Conservation (phyloP, 1,140 invertebrate genomes). For the Micrasema minimum region DNA sequence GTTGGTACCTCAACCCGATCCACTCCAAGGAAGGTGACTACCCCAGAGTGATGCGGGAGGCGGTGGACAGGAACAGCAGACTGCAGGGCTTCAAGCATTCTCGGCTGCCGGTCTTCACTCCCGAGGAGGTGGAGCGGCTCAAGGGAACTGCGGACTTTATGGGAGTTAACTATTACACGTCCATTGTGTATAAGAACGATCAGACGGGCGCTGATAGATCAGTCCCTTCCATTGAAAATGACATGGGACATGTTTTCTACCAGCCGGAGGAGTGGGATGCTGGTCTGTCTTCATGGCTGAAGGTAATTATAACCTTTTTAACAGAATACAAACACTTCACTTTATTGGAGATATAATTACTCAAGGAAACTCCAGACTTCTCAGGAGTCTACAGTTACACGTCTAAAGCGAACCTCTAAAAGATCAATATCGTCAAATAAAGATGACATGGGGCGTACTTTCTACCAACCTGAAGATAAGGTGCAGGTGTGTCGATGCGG, state of each 20-base stretch:
- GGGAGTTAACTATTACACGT: conserved; percentile 48
- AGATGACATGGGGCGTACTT: no score
- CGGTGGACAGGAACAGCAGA: conserved; percentile 63
- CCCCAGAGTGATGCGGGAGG: conserved; percentile 64
- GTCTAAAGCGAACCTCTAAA: neutral
- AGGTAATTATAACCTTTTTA: no score
- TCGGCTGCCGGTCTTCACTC: conserved; percentile 59
- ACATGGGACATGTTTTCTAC: conserved; percentile 44
- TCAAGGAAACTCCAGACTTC: no score
- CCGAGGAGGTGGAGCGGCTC: conserved; percentile 57
- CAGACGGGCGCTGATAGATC: conserved; percentile 5
- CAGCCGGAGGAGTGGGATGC: conserved; percentile 40
- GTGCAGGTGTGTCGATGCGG: no score
- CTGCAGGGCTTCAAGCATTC: conserved; percentile 60
- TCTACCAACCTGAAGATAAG: no score
- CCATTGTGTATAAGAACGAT: conserved; percentile 33
- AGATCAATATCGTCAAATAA: no score
- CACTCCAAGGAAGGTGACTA: conserved; percentile 67
- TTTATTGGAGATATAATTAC: no score
- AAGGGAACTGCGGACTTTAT: conserved; percentile 52
- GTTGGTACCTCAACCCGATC: conserved; percentile 69
- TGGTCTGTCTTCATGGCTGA: conserved; percentile 43
- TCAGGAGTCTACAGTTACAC: neutral
- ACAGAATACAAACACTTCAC: no score
- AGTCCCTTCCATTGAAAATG: conserved; percentile 45